phyloP scores from a whole-genome alignment of 2,888 invertebrate species.

The Laothoe populi region DNA sequence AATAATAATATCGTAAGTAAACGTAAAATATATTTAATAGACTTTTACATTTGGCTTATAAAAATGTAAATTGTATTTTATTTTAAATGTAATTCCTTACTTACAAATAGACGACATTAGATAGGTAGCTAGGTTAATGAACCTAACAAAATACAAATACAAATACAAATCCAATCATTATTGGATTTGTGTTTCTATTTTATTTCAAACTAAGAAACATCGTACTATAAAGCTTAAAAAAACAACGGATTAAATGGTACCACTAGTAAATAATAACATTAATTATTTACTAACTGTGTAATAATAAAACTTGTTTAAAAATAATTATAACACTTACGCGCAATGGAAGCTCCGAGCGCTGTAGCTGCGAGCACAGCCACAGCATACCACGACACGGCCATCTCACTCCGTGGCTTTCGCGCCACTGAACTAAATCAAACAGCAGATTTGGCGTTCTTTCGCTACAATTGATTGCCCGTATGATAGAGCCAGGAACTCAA shows the following conservation, averaged over 20 bases:
- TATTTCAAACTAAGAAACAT: no score
- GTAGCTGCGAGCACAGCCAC: conserved; percentile 69
- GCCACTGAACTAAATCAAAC: conserved; percentile 60
- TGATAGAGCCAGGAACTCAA: conserved; percentile 37
- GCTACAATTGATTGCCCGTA: conserved; percentile 62
- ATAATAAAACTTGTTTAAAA: neutral
- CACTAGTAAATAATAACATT: no score
- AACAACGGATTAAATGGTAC: no score
- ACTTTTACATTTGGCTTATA: neutral
- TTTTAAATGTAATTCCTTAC: no score
- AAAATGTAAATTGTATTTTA: neutral
- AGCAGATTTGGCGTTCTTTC: conserved; percentile 70
- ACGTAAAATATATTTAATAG: neutral
- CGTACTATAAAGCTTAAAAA: no score
- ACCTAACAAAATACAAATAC: no score
- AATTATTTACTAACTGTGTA: no score
- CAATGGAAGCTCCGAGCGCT: conserved; percentile 74
- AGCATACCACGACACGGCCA: conserved; percentile 74
- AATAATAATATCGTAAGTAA: neutral
- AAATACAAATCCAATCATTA: no score
- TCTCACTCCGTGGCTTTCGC: conserved; percentile 64
- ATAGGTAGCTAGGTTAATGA: no score
- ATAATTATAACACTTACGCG: conserved; percentile 62
- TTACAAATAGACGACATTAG: no score
- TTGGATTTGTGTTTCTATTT: no score